A percentile compares a stretch with the other conserved stretches of the same genome.
phyloP scores from a whole-genome alignment of 30 jellyfish, hydroid and myxozoan species.

The Euphysa ruthae region DNA sequence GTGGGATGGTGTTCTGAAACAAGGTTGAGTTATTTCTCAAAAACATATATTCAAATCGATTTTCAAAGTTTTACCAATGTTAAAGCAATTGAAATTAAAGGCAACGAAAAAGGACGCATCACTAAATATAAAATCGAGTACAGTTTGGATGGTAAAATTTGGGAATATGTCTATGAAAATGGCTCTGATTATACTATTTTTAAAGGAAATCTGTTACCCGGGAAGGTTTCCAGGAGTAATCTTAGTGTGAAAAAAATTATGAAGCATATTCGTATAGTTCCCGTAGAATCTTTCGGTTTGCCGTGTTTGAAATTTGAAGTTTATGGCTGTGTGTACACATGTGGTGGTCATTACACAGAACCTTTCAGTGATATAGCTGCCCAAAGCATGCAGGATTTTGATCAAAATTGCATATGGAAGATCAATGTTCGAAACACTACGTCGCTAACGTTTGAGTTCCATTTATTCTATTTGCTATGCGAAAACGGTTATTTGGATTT shows the following conservation, averaged over 20 bases:
- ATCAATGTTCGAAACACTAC: slow-evolving; percentile 26
- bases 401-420: slow-evolving; percentile 34
- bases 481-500: slow-evolving; percentile 24
- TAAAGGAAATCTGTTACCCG: slow-evolving; percentile 27
- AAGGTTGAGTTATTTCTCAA: neutral
- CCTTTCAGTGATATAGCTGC: slow-evolving; percentile 24
- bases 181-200: neutral
- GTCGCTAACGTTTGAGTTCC: slow-evolving; percentile 21
- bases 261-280: slow-evolving; percentile 16
- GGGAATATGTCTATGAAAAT: slow-evolving; percentile 9
- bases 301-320: slow-evolving; percentile 28
- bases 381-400: slow-evolving; percentile 7
- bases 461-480: slow-evolving; percentile 16
- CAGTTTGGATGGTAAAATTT: slow-evolving; percentile 14
- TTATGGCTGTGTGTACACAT: slow-evolving; percentile 23
- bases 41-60: slow-evolving; percentile 8
- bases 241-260: neutral
- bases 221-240: neutral
- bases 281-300: neutral
- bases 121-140: slow-evolving; percentile 2
- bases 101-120: slow-evolving; percentile 21
- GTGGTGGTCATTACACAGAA: slow-evolving; percentile 7
- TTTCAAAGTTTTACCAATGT: slow-evolving; percentile 20
- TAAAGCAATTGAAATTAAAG: slow-evolving; percentile 8
- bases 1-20: slow-evolving; percentile 33